Base-by-base conservation (phyloP, 2,113 vertebrate genomes). In the Ochotona curzoniae region DNA sequence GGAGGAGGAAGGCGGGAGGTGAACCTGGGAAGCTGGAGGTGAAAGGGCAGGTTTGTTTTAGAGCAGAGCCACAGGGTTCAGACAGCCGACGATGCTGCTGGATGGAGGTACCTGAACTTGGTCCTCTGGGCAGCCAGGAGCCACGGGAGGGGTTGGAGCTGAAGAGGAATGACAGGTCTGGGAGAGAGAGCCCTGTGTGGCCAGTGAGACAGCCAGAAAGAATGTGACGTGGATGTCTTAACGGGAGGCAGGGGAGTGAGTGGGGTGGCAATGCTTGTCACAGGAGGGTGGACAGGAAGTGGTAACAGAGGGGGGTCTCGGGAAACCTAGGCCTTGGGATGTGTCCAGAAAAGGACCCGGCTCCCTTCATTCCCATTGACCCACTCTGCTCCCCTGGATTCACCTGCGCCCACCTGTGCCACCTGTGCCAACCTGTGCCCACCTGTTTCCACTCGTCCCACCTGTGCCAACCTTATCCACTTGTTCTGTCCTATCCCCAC, bases 401-500 rank as follows among this genome's bases (percentile, higher is more conserved):
- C 51, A 2, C 51, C 51, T 54, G 51, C 17, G 13, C 51, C 7
- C 7, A 4, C 51, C 51, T 54, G 51, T 54, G 11, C 51, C 54
- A 12, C 10, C 54, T 57, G 51, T 10, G 11, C 51, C 9, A 11
- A 7, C 51, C 51, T 54, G 51, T 0, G 15, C 60, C 2, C 12
- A 14, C 17, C n/a, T 32, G 5, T 17, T 30, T 38, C 18, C 17
- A 18, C 54, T 74, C 30, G 91, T 49, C 17, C 70, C 32, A 18
- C 28, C 21, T 67, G 54, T 57, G 13, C 54, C 54, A 9, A 80
- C 44, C 71, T 7, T 0, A 18, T 49, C 1, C 18, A 18, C 82
- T n/a, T 75, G 8, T 0, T 17, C 60, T 2, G 12, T 12, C 17
- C n/a, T 32, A 3, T 14, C 30, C 44, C 15, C 17, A 20, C 54